These are phyloP conservation scores for Bradypodion ventrale DNA, from an alignment of 2,797 vertebrate genomes.

Conservation along the genomic window DNA sequence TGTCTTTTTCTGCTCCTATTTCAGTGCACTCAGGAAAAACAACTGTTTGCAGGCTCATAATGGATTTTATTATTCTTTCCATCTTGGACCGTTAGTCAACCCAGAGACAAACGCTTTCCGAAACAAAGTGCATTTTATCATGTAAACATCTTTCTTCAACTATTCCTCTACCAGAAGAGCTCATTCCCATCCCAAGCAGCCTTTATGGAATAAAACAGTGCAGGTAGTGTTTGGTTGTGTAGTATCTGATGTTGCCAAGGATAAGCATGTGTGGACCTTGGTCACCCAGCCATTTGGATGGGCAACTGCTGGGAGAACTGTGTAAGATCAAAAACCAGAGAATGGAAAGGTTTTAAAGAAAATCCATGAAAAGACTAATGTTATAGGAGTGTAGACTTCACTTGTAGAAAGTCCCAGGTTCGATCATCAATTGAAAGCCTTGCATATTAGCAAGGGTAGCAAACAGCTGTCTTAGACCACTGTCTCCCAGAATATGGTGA, in stretches of 20 bases:
- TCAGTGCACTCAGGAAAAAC: background rate
- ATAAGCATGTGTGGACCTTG: background rate
- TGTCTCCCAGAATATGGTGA: background rate
- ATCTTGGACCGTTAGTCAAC: slow-evolving; percentile 16
- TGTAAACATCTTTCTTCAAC: background rate
- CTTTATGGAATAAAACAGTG: background rate
- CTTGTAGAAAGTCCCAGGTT: background rate
- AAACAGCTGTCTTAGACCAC: background rate
- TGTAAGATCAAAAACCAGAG: too few relatives aligned
- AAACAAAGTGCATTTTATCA: background rate
- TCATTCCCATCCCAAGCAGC: background rate
- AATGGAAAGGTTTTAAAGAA: background rate
- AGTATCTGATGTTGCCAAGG: background rate
- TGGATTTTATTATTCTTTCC: slow-evolving; percentile 11
- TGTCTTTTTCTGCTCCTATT: slow-evolving; percentile 4
- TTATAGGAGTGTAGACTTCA: background rate
- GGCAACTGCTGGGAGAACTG: background rate
- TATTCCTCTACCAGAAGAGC: background rate
- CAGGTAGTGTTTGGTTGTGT: background rate
- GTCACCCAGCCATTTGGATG: background rate
- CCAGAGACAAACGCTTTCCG: slow-evolving; percentile 1
- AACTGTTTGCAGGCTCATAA: slow-evolving; percentile 15
- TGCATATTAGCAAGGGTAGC: background rate
- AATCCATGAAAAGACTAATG: background rate
- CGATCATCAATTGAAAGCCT: background rate